Evolutionary conservation across 2,888 invertebrate species (phyloP), one percentile per base, ranked within the genome.

Genomic region (Onthophagus sagittarius): DNA sequence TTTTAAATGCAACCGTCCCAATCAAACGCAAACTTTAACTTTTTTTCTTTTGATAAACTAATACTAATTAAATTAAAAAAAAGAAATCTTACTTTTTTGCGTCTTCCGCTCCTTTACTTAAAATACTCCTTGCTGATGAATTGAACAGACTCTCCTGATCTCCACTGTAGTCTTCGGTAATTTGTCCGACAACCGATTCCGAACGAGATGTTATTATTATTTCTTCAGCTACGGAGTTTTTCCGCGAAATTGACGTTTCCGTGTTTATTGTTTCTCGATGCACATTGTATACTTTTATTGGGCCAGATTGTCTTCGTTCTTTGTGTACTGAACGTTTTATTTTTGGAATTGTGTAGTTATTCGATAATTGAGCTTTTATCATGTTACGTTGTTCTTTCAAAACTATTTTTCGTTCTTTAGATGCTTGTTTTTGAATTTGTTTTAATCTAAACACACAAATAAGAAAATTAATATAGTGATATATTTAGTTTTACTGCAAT

Each of bases 311-410:
- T 5, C 86, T 81, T 62, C 78, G 74, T 63, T 81, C 80, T 75
- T 83, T 83, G 15, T 86, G 85, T 0, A 85, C 85, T 63, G 84
- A 85, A 72, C 86, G 82, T 78, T 87, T 88, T 62, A 88, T 81
- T 79, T 87, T 88, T 0, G 86, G 71, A 15, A 73, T 23, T 5
- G 87, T 86, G 74, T 86, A 86, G 75, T 86, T 86, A 6, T 87
- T 87, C 5, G 83, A 81, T 80, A 88, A 83, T 79, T 88, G 87
- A 63, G 86, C 85, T 82, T 88, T 88, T 62, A 88, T 87, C 83
- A 88, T 84, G 76, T 88, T 87, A 63, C 86, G 84, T 77, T 89
- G 88, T 76, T 88, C 86, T 78, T 86, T 87, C 13, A 89, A 80
- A 79, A 87, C 85, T 2, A 85, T 82, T 78, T 88, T 88, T 7